Base-by-base conservation (phyloP, 2,797 vertebrate genomes). In the Eidolon dupreanum region DNA sequence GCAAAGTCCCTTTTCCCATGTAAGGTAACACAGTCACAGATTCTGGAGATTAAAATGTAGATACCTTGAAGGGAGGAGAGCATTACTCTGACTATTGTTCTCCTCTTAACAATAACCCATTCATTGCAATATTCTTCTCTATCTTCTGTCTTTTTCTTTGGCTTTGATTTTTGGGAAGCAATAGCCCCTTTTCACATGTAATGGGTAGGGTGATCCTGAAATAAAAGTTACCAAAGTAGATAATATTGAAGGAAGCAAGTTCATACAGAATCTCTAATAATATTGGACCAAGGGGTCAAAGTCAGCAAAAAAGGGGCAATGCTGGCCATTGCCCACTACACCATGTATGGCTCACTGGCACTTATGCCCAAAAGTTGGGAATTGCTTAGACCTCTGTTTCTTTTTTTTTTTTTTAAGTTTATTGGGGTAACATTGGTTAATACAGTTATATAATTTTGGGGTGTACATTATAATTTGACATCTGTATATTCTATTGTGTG, bases 101-200 rank as follows among this genome's bases (percentile, higher is more conserved):
- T 49, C 0, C 6, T 20, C n/a, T 78, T 33, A 66, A 13, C 28
- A 66, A 20, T 9, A 87, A 31, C 24, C 88, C 49, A 71, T 77
- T 73, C 46, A 87, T 83, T 5, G 12, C 10, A 38, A 10, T 70
- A 8, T 24, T 93, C 17, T 83, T 71, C 38, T 55, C 7, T 87
- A 22, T 90, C 0, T 19, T 84, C 15, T 49, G 17, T 49, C 49
- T 49, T 93, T 59, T 36, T 41, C 28, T 82, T 92, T 81, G 53
- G 63, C 16, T 95, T 78, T 65, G 11, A 57, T 43, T 16, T 82
- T 90, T 91, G 94, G 33, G 13, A 95, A 94, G 74, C 31, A 63
- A 53, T 59, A 24, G 6, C 15, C 17, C 6, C 17, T 88, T 88
- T 46, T 31, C 24, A 87, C n/a, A 55, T 8, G 63, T 38, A 9